Evolutionary conservation across 2,797 vertebrate species (phyloP).

Genomic region (Denticeps clupeoides): DNA sequence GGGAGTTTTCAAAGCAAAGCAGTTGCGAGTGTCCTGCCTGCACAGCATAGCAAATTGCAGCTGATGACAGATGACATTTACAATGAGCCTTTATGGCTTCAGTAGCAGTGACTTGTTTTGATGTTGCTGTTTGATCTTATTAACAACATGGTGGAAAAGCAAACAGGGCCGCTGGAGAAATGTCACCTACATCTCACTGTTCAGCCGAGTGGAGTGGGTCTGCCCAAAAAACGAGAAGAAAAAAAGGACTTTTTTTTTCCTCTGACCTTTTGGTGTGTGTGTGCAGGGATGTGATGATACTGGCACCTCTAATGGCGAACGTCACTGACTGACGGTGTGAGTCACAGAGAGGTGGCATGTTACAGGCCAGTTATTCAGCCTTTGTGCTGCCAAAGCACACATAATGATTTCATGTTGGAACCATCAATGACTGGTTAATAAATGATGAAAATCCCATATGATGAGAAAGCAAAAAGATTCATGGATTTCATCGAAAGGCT

Average conservation of each 20-base stretch:
- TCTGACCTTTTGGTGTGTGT: too few relatives aligned
- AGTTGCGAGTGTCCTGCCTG: slow-evolving; percentile 1
- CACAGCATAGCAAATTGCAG: slow-evolving; percentile 9
- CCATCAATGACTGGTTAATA: too few relatives aligned
- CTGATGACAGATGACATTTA: slow-evolving; percentile 17
- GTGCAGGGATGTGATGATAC: slow-evolving; percentile 3
- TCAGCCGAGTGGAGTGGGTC: neutral
- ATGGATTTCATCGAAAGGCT: too few relatives aligned
- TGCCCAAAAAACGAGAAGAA: neutral
- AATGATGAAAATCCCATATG: too few relatives aligned
- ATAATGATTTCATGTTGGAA: too few relatives aligned
- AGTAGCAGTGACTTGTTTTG: slow-evolving; percentile 16
- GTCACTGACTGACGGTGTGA: neutral
- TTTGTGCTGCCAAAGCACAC: too few relatives aligned
- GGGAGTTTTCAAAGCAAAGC: too few relatives aligned
- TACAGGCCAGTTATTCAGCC: too few relatives aligned
- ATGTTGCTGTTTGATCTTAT: slow-evolving; percentile 20
- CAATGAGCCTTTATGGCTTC: slow-evolving; percentile 12
- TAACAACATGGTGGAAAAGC: slow-evolving; percentile 19
- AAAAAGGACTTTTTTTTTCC: neutral
- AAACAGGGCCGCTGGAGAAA: slow-evolving; percentile 15
- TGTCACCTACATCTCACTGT: slow-evolving; percentile 12
- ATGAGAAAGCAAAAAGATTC: too few relatives aligned
- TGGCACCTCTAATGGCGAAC: slow-evolving; percentile 10
- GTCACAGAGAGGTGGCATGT: too few relatives aligned